Percentiles rank a stretch among this genome's conserved stretches.
These are phyloP conservation scores for Malurus alboscapulatus DNA, from an alignment of 2,113 vertebrate genomes.

Conservation along the genomic window DNA sequence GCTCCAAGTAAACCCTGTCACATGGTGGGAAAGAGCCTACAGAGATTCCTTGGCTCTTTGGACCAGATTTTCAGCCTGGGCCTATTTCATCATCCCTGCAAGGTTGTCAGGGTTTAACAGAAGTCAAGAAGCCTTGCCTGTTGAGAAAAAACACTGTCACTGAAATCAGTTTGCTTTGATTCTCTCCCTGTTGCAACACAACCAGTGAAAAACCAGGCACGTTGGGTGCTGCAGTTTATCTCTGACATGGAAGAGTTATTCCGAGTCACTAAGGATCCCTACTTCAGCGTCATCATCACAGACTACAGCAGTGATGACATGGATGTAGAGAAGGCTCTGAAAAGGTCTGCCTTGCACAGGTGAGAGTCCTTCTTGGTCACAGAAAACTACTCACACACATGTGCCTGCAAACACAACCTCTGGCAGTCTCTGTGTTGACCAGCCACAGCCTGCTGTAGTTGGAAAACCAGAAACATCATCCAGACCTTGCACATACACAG, in stretches of 20 bases:
- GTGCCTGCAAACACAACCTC: neutral
- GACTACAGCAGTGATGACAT: slow-evolving; percentile 93
- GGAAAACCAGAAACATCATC: neutral
- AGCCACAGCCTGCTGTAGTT: neutral
- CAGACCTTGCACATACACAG: neutral
- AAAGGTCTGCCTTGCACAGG: slow-evolving; percentile 82
- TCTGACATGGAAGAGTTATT: slow-evolving; percentile 86
- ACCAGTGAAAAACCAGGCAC: slow-evolving; percentile 95
- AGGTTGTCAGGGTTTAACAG: neutral
- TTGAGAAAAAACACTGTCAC: neutral
- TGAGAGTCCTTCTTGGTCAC: slow-evolving; percentile 34
- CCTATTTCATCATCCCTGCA: neutral
- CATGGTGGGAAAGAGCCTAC: neutral
- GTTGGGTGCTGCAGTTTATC: slow-evolving; percentile 93
- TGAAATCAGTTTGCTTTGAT: slow-evolving; percentile 3
- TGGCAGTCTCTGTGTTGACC: neutral
- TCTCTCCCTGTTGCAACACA: neutral
- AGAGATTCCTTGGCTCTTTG: neutral
- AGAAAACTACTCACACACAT: neutral
- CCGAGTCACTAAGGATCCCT: slow-evolving; percentile 75
- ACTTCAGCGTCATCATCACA: slow-evolving; percentile 87
- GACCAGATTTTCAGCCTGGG: neutral
- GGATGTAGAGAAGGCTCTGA: slow-evolving; percentile 83
- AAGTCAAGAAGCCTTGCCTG: neutral
- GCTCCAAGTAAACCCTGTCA: neutral